Base-by-base conservation (phyloP, 2,797 vertebrate species). In the Chiloscyllium punctatum region DNA sequence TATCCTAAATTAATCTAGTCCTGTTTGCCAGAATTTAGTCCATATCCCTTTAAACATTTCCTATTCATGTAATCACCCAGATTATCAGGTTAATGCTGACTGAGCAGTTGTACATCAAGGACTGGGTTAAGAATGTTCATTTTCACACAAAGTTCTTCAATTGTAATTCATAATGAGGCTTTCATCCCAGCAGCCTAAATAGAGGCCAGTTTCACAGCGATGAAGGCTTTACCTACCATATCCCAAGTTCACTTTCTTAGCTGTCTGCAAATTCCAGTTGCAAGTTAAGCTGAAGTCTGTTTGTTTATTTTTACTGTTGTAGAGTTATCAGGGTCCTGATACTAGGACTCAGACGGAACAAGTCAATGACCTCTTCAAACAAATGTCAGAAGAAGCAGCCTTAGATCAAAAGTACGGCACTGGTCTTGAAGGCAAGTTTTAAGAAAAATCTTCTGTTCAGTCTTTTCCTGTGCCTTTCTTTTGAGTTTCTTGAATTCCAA, bases 311-410 rank as follows among this genome's bases (percentile, higher is more conserved):
- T 62, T 9, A 62, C n/a, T 88, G 27, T 96, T 57, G 48, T 97
- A 99, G 99, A 97, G 97, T 77, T 97, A 98, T 96, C 98, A 97
- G 25, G 97, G 98, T 96, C 98, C 98, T 79, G 98, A 99, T 96
- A 97, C 96, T 92, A 98, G 98, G 97, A 98, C 98, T 95, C 98
- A 98, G 96, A 97, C 97, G 18, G 98, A 99, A 97, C 98, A 98
- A 97, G 97, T 97, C 13, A 98, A 98, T 96, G 98, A 99, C 97
- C 97, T 99, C 94, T 97, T 99, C 96, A 97, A 97, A 96, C 98
- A 98, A n/a, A 97, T 99, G 97, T 97, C 98, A 62, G 99, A 98
- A 48, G 98, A 99, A 96, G 97, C 98, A 96, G 97, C 97, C 96
- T 99, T 99, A 96, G 99, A 99, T 96, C 97, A 98, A 95, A 97